Evolutionary conservation across 2,113 vertebrate species (phyloP).

Genomic region (Serilophus lunatus): DNA sequence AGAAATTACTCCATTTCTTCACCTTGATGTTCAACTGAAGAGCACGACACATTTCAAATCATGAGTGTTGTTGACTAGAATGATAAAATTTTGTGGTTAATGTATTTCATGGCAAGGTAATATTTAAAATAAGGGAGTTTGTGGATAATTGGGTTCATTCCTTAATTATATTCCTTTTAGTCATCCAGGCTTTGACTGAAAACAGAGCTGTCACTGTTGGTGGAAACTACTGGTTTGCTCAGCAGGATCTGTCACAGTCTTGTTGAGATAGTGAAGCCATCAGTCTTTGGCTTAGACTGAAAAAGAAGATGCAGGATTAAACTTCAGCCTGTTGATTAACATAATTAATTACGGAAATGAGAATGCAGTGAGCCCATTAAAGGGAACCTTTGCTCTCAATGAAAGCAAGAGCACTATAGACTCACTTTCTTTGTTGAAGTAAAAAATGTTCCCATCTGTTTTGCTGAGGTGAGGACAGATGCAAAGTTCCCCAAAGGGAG

Average conservation of each 20-base stretch:
- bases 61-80: neutral
- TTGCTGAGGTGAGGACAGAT: slow-evolving; percentile 7
- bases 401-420: neutral
- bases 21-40: neutral
- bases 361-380: neutral
- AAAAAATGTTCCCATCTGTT: slow-evolving; percentile 26
- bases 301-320: neutral
- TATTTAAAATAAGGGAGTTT: neutral
- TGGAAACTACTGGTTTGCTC: neutral
- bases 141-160: neutral
- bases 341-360: slow-evolving; percentile 33
- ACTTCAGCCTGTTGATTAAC: neutral
- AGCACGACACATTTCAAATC: neutral
- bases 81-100: neutral
- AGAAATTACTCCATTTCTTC: neutral
- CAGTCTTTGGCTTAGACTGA: neutral
- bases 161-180: neutral
- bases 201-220: neutral
- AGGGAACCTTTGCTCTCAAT: slow-evolving; percentile 4
- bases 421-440: neutral
- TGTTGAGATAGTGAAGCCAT: neutral
- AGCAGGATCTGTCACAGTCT: neutral
- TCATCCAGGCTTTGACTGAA: neutral
- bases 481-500: neutral
- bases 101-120: neutral